phyloP scores from a whole-genome alignment of 2,797 vertebrate species.

The Peromyscus nudipes region DNA sequence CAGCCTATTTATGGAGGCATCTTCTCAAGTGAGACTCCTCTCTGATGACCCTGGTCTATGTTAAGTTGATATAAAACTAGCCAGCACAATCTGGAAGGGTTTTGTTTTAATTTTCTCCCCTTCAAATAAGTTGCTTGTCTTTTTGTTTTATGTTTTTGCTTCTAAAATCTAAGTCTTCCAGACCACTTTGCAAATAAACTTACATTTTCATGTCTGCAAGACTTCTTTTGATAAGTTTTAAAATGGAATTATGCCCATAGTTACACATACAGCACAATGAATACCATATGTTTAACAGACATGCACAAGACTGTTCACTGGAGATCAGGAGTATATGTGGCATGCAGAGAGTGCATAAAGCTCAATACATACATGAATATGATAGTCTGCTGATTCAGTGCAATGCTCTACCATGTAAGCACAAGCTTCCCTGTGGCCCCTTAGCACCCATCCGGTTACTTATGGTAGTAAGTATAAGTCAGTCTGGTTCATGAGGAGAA shows the following conservation, averaged over 20 bases:
- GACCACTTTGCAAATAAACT: not conserved
- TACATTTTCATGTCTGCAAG: slow-evolving; percentile 25
- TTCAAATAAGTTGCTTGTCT: not conserved
- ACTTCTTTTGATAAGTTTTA: slow-evolving; percentile 54
- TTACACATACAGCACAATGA: not conserved
- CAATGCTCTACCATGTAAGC: not conserved
- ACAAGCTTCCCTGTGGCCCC: not conserved
- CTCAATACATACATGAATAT: not conserved
- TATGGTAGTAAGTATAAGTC: not conserved
- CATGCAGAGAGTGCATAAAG: not conserved
- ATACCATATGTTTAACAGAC: not conserved
- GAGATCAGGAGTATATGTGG: not conserved
- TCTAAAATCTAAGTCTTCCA: slow-evolving; percentile 25
- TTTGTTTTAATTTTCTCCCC: not conserved
- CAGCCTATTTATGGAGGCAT: not conserved
- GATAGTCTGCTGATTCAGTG: not conserved
- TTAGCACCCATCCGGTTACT: not conserved
- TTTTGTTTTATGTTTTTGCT: not conserved
- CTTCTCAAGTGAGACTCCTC: not conserved
- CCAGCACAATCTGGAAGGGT: not conserved
- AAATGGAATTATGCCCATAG: not conserved
- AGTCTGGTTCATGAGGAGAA: not conserved
- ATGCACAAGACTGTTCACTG: not conserved
- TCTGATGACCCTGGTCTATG: not conserved
- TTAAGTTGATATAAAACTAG: not conserved